Evolutionary conservation across 2,888 invertebrate genomes (phyloP), one percentile per base, ranked within the genome.

Genomic region (Tachina fera): DNA sequence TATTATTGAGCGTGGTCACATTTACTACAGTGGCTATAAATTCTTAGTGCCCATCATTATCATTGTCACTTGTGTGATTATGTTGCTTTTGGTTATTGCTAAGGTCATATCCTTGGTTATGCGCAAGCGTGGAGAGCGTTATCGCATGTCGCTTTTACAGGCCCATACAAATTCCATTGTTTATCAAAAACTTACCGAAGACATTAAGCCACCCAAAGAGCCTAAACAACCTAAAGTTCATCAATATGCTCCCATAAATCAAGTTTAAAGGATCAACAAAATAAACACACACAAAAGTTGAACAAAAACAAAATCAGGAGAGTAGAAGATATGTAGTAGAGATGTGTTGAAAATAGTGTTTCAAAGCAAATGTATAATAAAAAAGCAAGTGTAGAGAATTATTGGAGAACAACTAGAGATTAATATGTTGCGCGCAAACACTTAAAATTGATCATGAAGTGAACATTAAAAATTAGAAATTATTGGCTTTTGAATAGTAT

Each of bases 151-250:
- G 11, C 87, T 93, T 51, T 79, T 93, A 84, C 92, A 92, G 77
- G 91, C 92, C 6, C 89, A 89, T 81, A 93, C 93, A 88, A 93
- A 93, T 86, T 92, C 93, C 47, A 94, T 96, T 83, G 96, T 97
- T 22, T 97, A 96, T 92, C 96, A 96, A 90, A 96, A 96, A 88
- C 93, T 97, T 76, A 96, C 96, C 13, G 96, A 96, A 91, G 96
- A 97, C 88, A 94, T 96, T 88, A 94, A 94, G 13, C 95, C 95
- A 67, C 87, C 88, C 72, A 91, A 91, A 89, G 90, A 91, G 74
- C 87, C 89, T 93, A 94, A 90, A 95, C 95, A 92, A 89, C 96
- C 96, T 68, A 96, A 95, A 91, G 93, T 95, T 85, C 95, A 94
- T 92, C 95, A 95, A 91, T 95, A 95, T 92, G 93, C 94, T 88